phyloP scores from a whole-genome alignment of 2,113 vertebrate genomes.

The Sylvietta virens region DNA sequence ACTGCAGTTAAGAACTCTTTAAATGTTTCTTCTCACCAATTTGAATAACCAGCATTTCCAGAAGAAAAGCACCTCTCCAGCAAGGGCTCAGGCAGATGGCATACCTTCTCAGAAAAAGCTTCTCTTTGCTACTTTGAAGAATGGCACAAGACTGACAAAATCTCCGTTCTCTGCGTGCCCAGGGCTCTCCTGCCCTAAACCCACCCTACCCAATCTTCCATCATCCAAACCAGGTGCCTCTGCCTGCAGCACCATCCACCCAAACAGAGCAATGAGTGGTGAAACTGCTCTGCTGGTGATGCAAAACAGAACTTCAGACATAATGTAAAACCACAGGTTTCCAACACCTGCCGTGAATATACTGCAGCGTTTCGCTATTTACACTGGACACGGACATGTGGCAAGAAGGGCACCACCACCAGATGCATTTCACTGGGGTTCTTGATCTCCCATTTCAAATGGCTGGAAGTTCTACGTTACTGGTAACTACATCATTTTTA shows the following conservation, averaged over 20 bases:
- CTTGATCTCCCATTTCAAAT: not conserved
- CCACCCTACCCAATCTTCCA: not conserved
- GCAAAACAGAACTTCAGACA: not conserved
- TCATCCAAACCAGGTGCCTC: not conserved
- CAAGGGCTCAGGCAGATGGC: not conserved
- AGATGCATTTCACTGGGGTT: not conserved
- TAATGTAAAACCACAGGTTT: not conserved
- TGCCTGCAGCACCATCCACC: not conserved
- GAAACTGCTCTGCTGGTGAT: not conserved
- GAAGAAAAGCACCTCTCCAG: not conserved
- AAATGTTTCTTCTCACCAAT: not conserved
- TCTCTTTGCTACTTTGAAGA: not conserved
- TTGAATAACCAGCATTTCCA: not conserved
- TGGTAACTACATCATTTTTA: not conserved
- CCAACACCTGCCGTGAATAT: not conserved
- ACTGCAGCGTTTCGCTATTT: not conserved
- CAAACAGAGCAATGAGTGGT: not conserved
- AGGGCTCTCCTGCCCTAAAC: not conserved
- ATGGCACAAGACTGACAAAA: not conserved
- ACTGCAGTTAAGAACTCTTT: not conserved
- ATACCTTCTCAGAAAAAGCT: not conserved
- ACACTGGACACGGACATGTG: fast-evolving
- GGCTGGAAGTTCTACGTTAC: not conserved
- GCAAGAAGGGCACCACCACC: not conserved
- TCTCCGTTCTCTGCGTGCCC: fast-evolving